Evolutionary conservation across 2,797 vertebrate species (phyloP), one percentile per base, ranked within the genome.

Genomic region (Anas georgica): DNA sequence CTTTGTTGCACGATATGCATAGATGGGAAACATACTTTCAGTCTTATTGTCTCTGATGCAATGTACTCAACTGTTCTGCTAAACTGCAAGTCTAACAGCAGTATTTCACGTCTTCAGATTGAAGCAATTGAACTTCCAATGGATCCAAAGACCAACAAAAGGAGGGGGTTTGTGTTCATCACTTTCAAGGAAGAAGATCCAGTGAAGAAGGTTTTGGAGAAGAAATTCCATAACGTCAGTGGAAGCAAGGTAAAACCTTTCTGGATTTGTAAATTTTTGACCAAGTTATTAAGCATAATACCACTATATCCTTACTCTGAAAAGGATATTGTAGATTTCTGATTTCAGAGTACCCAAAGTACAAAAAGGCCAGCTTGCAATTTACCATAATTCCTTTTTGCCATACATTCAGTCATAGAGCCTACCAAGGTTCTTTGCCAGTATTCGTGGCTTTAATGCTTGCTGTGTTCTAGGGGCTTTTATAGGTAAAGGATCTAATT

Each of bases 141-240:
- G 81, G 99, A 99, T 97, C 99, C 99, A 77, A 99, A 99, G 95
- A 98, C 98, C 7, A 99, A 99, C 97, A 99, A 99, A 95, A 98
- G 99, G 97, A 98, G 99, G 96, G 99, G 99, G 1, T 99, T 99
- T 97, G 99, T 99, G 70, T 99, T 99, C 93, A 99, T 99, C 96
- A 99, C 99, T 5, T 99, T 98, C 96, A 99, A 99, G 97, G 99
- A 99, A 7, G 99, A 99, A 85, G 98, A 98, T 66, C 98, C 98
- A 1, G 99, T 99, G 58, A 99, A 99, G 97, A 99, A 99, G 93
- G 98, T 99, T 96, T 96, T 99, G 97, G 99, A 99, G 97, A 99
- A 99, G 97, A 99, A 99, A 91, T 99, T 98, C 97, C 99, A 99
- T 92, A 99, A 98, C 55, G 98, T 99, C 91, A 98, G 99, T 83